Base-by-base conservation (phyloP, 2,113 vertebrate genomes). In the Chloropsis cyanopogon region DNA sequence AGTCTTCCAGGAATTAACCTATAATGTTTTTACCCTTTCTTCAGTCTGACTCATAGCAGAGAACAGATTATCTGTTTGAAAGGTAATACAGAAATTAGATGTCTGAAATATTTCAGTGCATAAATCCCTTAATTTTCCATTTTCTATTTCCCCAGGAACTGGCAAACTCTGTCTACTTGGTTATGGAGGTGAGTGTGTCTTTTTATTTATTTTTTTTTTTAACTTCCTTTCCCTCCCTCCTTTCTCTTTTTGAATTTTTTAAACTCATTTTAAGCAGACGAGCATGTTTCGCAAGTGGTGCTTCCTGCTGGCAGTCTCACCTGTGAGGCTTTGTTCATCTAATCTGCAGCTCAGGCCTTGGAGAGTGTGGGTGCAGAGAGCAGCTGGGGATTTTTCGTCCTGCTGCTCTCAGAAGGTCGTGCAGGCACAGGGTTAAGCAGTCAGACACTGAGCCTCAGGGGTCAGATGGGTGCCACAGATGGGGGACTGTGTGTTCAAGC, bases 161-260 rank as follows among this genome's bases (percentile, higher is more conserved):
- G 96, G 98, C 99, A 53, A 99, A 98, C 75, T 99, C 98, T n/a
- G 98, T 99, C 79, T 99, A 99, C 95, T 98, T 99, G 82, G 98
- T 99, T 94, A 99, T 99, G 99, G 99, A 99, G 99, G 99, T 99
- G 95, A 98, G 99, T 92, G 16, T 79, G 12, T 25, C 5, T 7
- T 10, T 31, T 2, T 50, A 1, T 68, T 7, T 29, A 1, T 7
- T 8, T 26, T 26, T 31, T 23, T 41, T 50, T 31, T 23, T 7
- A 18, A 29, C 31, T 11, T 20, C 9, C 4, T 49, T 65, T 42
- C 26, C 22, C 6, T 44, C 11, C 9, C 3, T 25, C 6, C 6
- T 54, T 59, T 60, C 4, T 37, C 5, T 31, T 7, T 16, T 41
- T 24, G 2, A 4, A 11, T 15, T 37, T 75, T 33, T 68, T 21